Base-by-base conservation (phyloP, 2,797 vertebrate species). In the Halcyon leucocephala region DNA sequence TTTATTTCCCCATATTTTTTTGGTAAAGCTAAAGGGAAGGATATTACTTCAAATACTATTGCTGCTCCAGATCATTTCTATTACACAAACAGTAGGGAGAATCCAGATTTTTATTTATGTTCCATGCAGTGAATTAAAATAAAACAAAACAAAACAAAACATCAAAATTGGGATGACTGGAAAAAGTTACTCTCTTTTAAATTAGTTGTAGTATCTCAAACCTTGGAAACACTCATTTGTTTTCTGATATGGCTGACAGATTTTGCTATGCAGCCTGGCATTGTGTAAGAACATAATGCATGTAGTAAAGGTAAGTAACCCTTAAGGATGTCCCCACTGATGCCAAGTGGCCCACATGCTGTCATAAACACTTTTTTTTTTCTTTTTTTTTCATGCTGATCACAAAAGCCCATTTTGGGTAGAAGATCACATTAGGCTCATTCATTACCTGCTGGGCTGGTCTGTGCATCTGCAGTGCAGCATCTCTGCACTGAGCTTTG, bases 51-150 rank as follows among this genome's bases (percentile, higher is more conserved):
- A 96, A 90, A 76, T 70, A 51, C 65, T 90, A 65, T 86, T 92
- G 80, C 76, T 28, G 10, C 65, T 96, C 35, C 49, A 84, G 10
- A 85, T 96, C 44, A 4, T 82, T 89, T 95, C 95, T 95, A 55
- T 96, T 97, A 67, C 33, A 77, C 28, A 94, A 95, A 93, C 69
- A 93, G 80, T 71, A 80, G 69, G 90, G 49, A 96, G 39, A 96
- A 87, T 94, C 80, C 83, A 33, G 25, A 20, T 81, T 64, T 61
- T 96, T 96, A 69, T 96, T 96, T 92, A 21, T 41, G 31, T 89
- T 94, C 55, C 73, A 52, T 67, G 78, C 33, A 88, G n/a, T 85
- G 73, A 72, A 71, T 74, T 82, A 39, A 51, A n/a, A 44, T 17
- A 41, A 41, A 44, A 44, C 18, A 22, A 46, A 24, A 44, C 18